Conservation (phyloP, 1,140 invertebrate genomes). For the Oncopodura yosiiana region DNA sequence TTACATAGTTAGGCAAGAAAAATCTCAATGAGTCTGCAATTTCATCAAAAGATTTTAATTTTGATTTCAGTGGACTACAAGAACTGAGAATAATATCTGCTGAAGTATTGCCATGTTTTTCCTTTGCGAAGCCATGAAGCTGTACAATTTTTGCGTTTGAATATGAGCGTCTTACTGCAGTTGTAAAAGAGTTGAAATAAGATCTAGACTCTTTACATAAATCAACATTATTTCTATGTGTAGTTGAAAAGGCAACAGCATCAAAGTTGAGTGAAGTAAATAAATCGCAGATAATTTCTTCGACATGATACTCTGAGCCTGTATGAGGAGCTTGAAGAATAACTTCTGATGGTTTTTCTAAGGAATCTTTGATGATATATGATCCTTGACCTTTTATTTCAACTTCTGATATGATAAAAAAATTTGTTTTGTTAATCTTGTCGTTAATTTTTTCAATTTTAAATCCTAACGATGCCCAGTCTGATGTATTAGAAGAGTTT, state of each 20-base stretch:
- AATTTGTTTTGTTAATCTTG: no score
- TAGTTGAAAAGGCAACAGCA: slow-evolving; percentile 7
- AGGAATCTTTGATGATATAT: no score
- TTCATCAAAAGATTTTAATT: background rate
- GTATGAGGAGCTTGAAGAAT: slow-evolving; percentile 14
- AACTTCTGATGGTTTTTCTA: no score
- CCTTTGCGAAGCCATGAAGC: slow-evolving; percentile 6
- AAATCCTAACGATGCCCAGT: no score
- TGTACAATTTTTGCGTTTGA: background rate
- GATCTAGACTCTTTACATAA: slow-evolving; percentile 1
- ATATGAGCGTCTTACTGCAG: background rate
- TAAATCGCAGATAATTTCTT: background rate
- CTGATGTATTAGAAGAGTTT: no score
- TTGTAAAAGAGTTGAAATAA: slow-evolving; percentile 13
- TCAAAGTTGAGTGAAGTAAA: background rate
- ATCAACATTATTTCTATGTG: slow-evolving; percentile 17
- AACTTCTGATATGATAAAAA: no score
- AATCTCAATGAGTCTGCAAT: background rate
- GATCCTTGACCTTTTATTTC: no score
- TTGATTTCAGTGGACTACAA: background rate
- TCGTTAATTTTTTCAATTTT: no score
- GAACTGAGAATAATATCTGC: slow-evolving; percentile 13
- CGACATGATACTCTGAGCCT: slow-evolving; percentile 2
- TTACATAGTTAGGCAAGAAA: background rate
- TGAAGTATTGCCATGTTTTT: background rate